Percentiles rank a stretch among this genome's conserved stretches.
Conservation (phyloP, 2,113 vertebrate genomes). For the Scomber colias region DNA sequence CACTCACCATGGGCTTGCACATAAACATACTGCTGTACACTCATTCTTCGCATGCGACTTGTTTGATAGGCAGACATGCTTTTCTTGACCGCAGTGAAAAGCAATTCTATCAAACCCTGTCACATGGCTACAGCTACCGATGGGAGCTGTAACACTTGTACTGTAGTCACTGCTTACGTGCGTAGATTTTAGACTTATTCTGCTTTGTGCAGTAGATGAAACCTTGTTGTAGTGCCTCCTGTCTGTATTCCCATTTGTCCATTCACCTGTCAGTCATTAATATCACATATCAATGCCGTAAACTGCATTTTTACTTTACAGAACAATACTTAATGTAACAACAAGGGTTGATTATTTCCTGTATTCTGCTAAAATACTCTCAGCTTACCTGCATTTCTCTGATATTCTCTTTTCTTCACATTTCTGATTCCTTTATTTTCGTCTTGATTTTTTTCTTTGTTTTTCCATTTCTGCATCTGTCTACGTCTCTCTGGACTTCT, state of each 20-base stretch:
- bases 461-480: slow-evolving; percentile 14
- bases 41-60: slow-evolving; percentile 60
- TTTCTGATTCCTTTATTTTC: slow-evolving; percentile 34
- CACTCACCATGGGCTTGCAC: slow-evolving; percentile 46
- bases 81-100: slow-evolving; percentile 71
- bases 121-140: slow-evolving; percentile 54
- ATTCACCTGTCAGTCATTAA: slow-evolving; percentile 74
- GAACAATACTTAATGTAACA: not conserved
- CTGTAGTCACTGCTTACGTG: slow-evolving; percentile 9
- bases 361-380: not conserved
- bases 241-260: slow-evolving; percentile 72
- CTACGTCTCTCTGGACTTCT: slow-evolving; percentile 53
- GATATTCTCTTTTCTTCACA: slow-evolving; percentile 7
- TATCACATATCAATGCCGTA: slow-evolving; percentile 36
- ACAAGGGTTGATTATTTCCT: not conserved
- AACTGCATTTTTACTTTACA: not conserved
- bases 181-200: slow-evolving; percentile 39
- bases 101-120: slow-evolving; percentile 75
- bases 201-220: slow-evolving; percentile 51
- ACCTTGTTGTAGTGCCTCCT: slow-evolving; percentile 70
- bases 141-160: slow-evolving; percentile 52
- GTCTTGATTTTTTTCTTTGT: slow-evolving; percentile 15
- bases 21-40: slow-evolving; percentile 43
- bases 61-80: slow-evolving; percentile 78
- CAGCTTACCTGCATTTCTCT: slow-evolving; percentile 6